Base-by-base conservation (phyloP, 2,797 vertebrate genomes). In the Manis pentadactyla region DNA sequence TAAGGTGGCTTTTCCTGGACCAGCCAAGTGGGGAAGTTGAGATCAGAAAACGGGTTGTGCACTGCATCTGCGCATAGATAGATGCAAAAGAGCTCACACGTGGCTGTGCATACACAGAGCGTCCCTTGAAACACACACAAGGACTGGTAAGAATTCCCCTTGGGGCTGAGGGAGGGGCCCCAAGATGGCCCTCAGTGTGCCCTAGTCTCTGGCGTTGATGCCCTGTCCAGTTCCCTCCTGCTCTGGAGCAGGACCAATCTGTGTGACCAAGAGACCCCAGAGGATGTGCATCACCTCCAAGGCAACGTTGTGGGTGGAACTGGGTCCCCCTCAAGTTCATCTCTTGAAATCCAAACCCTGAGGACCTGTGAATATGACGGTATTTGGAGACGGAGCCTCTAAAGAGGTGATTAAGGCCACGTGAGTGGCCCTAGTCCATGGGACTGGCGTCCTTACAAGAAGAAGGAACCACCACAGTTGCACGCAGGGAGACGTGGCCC, bases 41-140 rank as follows among this genome's bases (percentile, higher is more conserved):
- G 55, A 17, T 5, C 49, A 31, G 21, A 18, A 14, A 1, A 7
- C 3, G 2, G 15, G 84, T 49, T 39, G 46, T 37, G 21, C 10
- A 18, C 0, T 2, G 2, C 15, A 5, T 73, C 63, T 23, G 18
- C 25, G 10, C 19, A 14, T 13, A 9, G 8, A 6, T 17, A 12
- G 11, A n/a, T 7, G 53, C 34, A 51, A 15, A 69, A 34, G 3
- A 23, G 1, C 14, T 9, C 1, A 3, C 4, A 9, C 15, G 18
- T 2, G 31, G 18, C 31, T 10, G 2, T 3, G 8, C 17, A 12
- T 0, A 2, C 31, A 29, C 1, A 42, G 4, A 2, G 12, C 0
- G 37, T 21, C 18, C 57, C 78, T 34, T 34, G 71, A 79, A 78
- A 53, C 37, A n/a, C 5, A 49, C 1, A 2, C 13, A 53, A 39